A percentile compares a stretch with the other conserved stretches of the same genome.
Evolutionary conservation across 2,797 vertebrate genomes (phyloP).

Genomic region (Tokudaia muenninki): DNA sequence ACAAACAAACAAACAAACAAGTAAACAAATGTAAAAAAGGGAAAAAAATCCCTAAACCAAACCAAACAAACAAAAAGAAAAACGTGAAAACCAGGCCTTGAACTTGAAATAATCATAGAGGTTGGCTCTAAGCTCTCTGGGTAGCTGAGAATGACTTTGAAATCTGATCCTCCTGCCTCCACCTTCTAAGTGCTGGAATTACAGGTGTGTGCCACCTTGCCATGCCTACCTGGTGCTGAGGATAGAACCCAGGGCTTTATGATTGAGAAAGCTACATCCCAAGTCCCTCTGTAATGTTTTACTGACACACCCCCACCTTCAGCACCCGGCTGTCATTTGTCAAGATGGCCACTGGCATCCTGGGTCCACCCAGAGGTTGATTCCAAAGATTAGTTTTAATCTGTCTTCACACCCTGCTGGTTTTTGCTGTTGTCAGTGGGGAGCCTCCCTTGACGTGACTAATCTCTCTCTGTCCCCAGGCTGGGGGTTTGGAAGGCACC

Average conservation of each 20-base stretch:
- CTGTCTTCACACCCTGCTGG: conserved; percentile 45
- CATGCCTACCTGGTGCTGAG: too few relatives aligned
- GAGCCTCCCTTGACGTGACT: conserved; percentile 37
- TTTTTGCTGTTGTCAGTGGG: neutral
- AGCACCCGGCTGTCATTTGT: neutral
- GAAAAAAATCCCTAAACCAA: neutral
- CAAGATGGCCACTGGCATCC: neutral
- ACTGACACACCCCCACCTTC: neutral
- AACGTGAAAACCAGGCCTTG: neutral
- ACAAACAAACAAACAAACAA: neutral
- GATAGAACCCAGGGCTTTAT: neutral
- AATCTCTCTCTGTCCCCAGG: conserved; percentile 50
- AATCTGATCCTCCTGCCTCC: neutral
- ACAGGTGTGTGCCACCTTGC: neutral
- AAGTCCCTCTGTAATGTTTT: neutral
- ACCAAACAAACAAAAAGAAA: neutral
- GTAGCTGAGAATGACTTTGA: neutral
- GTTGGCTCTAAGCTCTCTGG: neutral
- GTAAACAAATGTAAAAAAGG: neutral
- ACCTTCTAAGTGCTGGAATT: too few relatives aligned
- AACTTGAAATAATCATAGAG: neutral
- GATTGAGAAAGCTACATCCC: neutral
- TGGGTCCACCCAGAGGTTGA: neutral
- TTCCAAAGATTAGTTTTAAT: conserved; percentile 7
- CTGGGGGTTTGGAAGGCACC: conserved; percentile 66